Evolutionary conservation across 2,113 vertebrate genomes (phyloP).

Genomic region (Alosa alosa): DNA sequence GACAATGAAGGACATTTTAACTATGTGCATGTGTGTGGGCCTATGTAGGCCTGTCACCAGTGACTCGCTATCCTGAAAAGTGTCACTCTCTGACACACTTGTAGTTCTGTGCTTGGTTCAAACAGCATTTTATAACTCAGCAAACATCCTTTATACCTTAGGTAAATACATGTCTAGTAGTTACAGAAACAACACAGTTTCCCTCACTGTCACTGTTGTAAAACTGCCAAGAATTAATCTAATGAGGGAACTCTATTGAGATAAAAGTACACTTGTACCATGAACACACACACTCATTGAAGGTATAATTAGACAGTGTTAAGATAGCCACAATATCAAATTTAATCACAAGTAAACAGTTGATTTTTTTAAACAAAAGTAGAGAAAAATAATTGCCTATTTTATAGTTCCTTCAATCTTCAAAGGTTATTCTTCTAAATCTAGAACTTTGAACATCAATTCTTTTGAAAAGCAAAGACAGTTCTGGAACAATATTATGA

Average conservation of each 20-base stretch:
- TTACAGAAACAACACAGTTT: not conserved
- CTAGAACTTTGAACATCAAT: not conserved
- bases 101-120: not conserved
- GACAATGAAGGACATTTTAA: not conserved
- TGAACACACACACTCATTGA: not conserved
- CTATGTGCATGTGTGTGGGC: not conserved
- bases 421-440: not conserved
- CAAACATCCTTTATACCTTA: not conserved
- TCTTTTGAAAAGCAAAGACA: not conserved
- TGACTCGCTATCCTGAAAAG: not conserved
- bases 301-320: not conserved
- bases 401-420: not conserved
- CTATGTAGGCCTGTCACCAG: not conserved
- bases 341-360: not conserved
- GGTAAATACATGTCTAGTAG: not conserved
- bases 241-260: no score
- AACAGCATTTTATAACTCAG: not conserved
- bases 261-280: not conserved
- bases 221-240: no score
- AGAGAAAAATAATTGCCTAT: not conserved
- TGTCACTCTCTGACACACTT: not conserved
- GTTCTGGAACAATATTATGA: not conserved
- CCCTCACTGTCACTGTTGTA: not conserved
- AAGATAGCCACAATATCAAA: not conserved
- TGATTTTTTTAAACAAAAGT: not conserved